A percentile compares a stretch with the other conserved stretches of the same genome.
Conservation (phyloP, 1,140 invertebrate genomes). For the Drosophila subobscura region DNA sequence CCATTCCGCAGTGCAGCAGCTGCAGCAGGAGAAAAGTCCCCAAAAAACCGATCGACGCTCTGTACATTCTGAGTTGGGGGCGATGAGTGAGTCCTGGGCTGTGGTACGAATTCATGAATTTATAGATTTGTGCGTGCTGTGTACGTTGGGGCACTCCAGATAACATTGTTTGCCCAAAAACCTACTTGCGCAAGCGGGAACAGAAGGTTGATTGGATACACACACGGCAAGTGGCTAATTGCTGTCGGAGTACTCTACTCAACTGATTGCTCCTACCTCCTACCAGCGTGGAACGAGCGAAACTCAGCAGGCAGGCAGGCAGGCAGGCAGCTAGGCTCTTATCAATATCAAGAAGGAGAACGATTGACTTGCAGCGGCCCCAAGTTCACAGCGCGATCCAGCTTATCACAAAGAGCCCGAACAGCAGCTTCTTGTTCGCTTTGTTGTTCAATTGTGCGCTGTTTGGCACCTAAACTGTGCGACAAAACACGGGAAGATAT, state of each 20-base stretch:
- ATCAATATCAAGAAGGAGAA: constrained; percentile 13
- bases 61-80: constrained; percentile 36
- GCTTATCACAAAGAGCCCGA: constrained; percentile 36
- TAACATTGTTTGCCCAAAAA: constrained; percentile 48
- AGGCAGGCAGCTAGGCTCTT: constrained; percentile 26
- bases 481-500: constrained; percentile 19
- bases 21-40: constrained; percentile 44
- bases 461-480: constrained; percentile 21
- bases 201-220: constrained; percentile 15
- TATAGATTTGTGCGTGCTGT: constrained; percentile 38
- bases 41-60: constrained; percentile 13
- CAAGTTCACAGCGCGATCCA: constrained; percentile 37
- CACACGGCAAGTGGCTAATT: constrained; percentile 56
- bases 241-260: constrained; percentile 55
- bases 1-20: constrained; percentile 38
- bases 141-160: constrained; percentile 42
- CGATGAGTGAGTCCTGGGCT: constrained; percentile 47
- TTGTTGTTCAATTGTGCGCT: constrained; percentile 47
- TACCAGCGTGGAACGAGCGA: constrained; percentile 14
- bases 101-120: constrained; percentile 9
- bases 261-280: constrained; percentile 48
- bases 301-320: constrained; percentile 36
- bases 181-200: constrained; percentile 12
- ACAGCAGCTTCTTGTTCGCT: constrained; percentile 42
- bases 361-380: constrained; percentile 5